Conservation (phyloP, 2,888 invertebrate species). For the Pandemis corylana region DNA sequence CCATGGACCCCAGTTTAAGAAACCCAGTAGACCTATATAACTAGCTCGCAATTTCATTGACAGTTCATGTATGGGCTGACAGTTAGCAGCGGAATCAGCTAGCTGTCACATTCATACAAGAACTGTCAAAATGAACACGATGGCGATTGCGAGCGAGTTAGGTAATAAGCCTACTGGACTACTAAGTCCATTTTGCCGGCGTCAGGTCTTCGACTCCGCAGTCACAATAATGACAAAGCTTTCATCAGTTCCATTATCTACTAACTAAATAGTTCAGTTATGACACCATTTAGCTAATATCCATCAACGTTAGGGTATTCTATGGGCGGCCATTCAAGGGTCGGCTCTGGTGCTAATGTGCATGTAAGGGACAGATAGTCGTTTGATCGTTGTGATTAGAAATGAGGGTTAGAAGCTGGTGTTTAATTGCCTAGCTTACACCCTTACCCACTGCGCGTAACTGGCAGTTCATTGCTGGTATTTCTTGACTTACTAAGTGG, state of each 20-base stretch:
- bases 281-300: constrained; percentile 9
- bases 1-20: no score
- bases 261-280: constrained; percentile 7
- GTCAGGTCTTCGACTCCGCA: neutral
- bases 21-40: no score
- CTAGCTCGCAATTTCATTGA: no score
- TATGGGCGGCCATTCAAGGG: constrained; percentile 14
- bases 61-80: no score
- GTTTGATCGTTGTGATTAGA: constrained; percentile 20
- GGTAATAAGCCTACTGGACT: no score
- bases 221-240: neutral
- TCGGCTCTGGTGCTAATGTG: constrained; percentile 27
- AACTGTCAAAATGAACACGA: no score
- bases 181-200: no score
- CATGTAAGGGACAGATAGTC: neutral
- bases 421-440: neutral
- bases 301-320: constrained; percentile 18
- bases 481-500: no score
- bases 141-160: no score
- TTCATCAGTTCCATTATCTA: constrained; percentile 11
- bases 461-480: no score
- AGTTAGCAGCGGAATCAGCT: no score
- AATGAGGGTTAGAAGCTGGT: neutral
- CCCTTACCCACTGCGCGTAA: neutral
- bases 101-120: no score